These are phyloP conservation scores for Ptilonorhynchus violaceus DNA, from an alignment of 2,113 vertebrate species.

Conservation along the genomic window DNA sequence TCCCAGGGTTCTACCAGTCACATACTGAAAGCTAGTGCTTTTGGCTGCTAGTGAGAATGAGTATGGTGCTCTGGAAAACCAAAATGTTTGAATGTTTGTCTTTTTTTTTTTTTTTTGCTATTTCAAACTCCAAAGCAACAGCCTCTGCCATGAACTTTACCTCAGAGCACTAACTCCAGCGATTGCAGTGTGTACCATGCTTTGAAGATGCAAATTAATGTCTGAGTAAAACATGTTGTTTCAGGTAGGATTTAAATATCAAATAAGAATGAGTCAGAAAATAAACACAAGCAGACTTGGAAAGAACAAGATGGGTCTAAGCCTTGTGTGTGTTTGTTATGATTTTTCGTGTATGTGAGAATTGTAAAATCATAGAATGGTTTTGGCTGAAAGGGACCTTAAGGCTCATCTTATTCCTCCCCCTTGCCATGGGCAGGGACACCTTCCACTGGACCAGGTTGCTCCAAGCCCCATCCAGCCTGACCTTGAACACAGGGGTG, in stretches of 20 bases:
- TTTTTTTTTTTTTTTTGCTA: background rate
- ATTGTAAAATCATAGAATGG: background rate
- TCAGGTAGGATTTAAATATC: background rate
- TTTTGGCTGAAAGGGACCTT: background rate
- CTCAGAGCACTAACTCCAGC: background rate
- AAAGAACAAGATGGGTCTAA: background rate
- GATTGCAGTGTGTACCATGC: background rate
- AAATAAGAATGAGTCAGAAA: background rate
- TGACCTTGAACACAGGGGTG: background rate
- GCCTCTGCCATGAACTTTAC: background rate
- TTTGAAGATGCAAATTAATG: background rate
- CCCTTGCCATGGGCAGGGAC: background rate
- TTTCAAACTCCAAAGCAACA: background rate
- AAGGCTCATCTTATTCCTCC: background rate
- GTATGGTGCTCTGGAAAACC: background rate
- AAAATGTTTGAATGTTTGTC: background rate
- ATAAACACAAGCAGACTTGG: background rate
- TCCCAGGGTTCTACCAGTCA: background rate
- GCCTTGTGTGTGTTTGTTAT: background rate
- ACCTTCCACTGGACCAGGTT: background rate
- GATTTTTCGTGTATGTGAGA: background rate
- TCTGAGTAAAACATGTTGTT: background rate
- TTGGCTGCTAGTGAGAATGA: background rate
- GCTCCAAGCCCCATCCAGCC: background rate
- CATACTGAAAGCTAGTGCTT: background rate